A percentile compares a stretch with the other conserved stretches of the same genome.
Evolutionary conservation across 2,797 vertebrate species (phyloP).

Genomic region (Oreonectes daqikongensis): DNA sequence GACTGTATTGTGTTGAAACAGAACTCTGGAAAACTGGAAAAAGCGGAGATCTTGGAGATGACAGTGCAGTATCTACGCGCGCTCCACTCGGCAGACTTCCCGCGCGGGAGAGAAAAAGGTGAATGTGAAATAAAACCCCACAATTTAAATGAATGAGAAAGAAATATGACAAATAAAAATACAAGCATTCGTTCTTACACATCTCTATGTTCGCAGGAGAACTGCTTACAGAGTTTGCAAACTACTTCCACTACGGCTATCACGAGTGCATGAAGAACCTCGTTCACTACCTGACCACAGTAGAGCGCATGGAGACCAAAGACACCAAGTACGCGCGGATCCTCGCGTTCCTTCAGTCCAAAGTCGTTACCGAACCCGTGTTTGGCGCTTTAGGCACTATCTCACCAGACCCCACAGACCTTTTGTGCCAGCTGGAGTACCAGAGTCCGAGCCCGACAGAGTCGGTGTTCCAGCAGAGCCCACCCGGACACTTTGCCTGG

Average conservation of each 20-base stretch:
- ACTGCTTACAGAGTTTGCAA: constrained; percentile 94
- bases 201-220: constrained; percentile 75
- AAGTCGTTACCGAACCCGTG: constrained; percentile 85
- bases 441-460: constrained; percentile 81
- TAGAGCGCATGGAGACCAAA: constrained; percentile 95
- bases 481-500: constrained; percentile 86
- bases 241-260: constrained; percentile 98
- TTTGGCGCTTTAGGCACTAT: constrained; percentile 77
- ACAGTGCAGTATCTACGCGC: constrained; percentile 96
- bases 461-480: constrained; percentile 79
- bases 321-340: constrained; percentile 96
- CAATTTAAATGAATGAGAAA: not conserved
- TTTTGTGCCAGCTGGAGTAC: constrained; percentile 85
- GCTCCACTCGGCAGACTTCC: constrained; percentile 92
- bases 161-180: too few species aligned
- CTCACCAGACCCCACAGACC: constrained; percentile 83
- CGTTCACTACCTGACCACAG: constrained; percentile 96
- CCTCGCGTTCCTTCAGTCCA: constrained; percentile 96
- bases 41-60: constrained; percentile 98
- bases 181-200: not conserved
- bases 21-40: constrained; percentile 97
- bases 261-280: constrained; percentile 99
- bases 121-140: constrained; percentile 41
- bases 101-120: constrained; percentile 95
- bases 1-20: constrained; percentile 55